phyloP scores from a whole-genome alignment of 2,888 invertebrate species.

The Eumerus sabulonum region DNA sequence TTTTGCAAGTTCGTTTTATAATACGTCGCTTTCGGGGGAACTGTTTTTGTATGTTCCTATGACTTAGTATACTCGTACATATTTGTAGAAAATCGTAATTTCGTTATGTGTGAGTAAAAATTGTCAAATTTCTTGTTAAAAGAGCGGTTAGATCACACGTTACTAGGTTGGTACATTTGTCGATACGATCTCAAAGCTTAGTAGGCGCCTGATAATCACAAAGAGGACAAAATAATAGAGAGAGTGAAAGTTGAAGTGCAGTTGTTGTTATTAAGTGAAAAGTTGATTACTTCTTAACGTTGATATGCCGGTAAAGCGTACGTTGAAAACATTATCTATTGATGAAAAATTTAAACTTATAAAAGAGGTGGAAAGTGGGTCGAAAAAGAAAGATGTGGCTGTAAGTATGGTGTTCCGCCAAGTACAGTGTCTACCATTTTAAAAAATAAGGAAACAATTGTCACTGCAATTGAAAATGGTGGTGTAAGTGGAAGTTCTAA shows the following conservation, averaged over 20 bases:
- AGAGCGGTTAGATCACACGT: not conserved
- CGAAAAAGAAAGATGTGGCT: too few relatives aligned
- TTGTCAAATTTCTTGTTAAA: too few relatives aligned
- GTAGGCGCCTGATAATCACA: slow-evolving; percentile 2
- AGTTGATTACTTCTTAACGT: not conserved
- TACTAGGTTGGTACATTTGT: not conserved
- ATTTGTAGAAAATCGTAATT: too few relatives aligned
- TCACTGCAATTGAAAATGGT: slow-evolving; percentile 15
- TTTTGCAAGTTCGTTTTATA: too few relatives aligned
- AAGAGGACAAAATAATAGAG: slow-evolving; percentile 11
- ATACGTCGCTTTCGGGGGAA: too few relatives aligned
- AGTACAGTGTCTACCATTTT: slow-evolving; percentile 14
- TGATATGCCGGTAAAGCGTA: not conserved
- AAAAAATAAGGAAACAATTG: slow-evolving; percentile 3
- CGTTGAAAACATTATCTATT: not conserved
- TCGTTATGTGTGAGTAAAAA: too few relatives aligned
- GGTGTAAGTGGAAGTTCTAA: slow-evolving; percentile 20
- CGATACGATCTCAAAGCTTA: slow-evolving; percentile 2
- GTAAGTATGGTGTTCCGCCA: slow-evolving; percentile 7
- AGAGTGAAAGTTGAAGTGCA: slow-evolving; percentile 3
- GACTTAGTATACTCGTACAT: too few relatives aligned
- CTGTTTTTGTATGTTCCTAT: too few relatives aligned
- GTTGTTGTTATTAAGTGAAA: not conserved
- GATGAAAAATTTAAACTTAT: too few relatives aligned
- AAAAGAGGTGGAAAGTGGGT: too few relatives aligned